Conservation (phyloP, 2,888 invertebrate genomes). For the Habrosyne pyritoides region DNA sequence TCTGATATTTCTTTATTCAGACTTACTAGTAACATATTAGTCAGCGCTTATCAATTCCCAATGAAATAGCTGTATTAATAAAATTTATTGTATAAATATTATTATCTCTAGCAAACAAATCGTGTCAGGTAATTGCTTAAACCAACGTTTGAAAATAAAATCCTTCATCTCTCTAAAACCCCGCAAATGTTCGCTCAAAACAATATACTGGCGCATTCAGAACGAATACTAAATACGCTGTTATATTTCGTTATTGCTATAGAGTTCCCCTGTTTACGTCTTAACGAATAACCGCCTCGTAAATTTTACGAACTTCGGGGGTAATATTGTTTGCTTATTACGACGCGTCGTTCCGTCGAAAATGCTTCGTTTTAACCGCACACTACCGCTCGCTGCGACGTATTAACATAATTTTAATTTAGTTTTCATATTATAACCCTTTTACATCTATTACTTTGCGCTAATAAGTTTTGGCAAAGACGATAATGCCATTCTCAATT, state of each 20-base stretch:
- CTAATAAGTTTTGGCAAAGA: not conserved
- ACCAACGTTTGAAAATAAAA: not conserved
- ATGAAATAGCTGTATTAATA: too few relatives aligned
- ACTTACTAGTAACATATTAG: too few relatives aligned
- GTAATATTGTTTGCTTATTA: conserved; percentile 73
- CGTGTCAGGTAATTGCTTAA: not conserved
- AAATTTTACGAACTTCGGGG: conserved; percentile 69
- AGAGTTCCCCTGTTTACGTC: conserved; percentile 59
- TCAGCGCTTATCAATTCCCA: too few relatives aligned
- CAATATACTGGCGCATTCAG: conserved; percentile 28
- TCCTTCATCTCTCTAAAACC: not conserved
- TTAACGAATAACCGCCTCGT: conserved; percentile 69
- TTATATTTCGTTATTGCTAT: conserved; percentile 49
- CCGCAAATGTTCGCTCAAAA: conserved; percentile 22
- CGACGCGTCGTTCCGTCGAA: conserved; percentile 54
- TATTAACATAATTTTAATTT: conserved; percentile 69
- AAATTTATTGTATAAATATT: too few relatives aligned
- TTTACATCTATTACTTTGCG: not conserved
- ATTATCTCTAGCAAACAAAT: not conserved
- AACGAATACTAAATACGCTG: conserved; percentile 46
- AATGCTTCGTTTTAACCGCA: conserved; percentile 55
- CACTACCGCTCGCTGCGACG: conserved; percentile 46
- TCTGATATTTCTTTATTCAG: too few relatives aligned
- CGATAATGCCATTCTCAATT: not conserved
- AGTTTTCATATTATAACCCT: conserved; percentile 31